Evolutionary conservation across 2,888 invertebrate genomes (phyloP), one percentile per base, ranked within the genome.

Genomic region (Dascillus cervinus): DNA sequence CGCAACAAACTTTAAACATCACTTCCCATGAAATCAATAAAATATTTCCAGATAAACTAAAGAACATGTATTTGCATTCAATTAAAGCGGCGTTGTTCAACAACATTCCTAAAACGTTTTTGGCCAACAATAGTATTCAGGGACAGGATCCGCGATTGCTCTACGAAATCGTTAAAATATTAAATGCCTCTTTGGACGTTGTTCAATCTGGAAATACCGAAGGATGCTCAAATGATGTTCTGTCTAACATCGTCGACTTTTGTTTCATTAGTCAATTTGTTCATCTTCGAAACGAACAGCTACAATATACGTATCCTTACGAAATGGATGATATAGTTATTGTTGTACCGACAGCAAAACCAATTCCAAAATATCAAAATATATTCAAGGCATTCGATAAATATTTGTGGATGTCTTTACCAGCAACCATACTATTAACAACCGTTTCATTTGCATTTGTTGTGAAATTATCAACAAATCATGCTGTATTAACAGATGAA

Each of bases 311-410:
- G 2, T 26, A 26, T 21, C 32, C 32, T 2, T 21, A 11, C 9
- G 9, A 15, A 1, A 32, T 26, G 13, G 32, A 32, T 9, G 32
- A 19, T 5, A 11, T 21, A 12, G n/a, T 13, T 2, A 11, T 32
- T 4, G 9, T 32, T 8, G 26, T 26, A 2, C 26, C 32, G 10
- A 25, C 13, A 13, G 13, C 11, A 9, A 14, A 13, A 1, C 4
- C 9, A 8, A 13, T 26, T 9, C 32, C 32, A 4, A 2, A 20
- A 5, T 25, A 20, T 20, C n/a, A 17, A 6, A 6, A 21, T 13
- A 10, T 32, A 10, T 32, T 32, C 12, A 11, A 14, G 2, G 19
- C 11, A 4, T 22, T 32, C 21, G 4, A 13, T 6, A 6, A 4
- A 11, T 8, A 20, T 2, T 2, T 26, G 3, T 32, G 32, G 32